A percentile compares a stretch with the other conserved stretches of the same genome.
These are phyloP conservation scores for Trachymyrmex septentrionalis DNA, from an alignment of 1,140 invertebrate genomes.

Conservation along the genomic window DNA sequence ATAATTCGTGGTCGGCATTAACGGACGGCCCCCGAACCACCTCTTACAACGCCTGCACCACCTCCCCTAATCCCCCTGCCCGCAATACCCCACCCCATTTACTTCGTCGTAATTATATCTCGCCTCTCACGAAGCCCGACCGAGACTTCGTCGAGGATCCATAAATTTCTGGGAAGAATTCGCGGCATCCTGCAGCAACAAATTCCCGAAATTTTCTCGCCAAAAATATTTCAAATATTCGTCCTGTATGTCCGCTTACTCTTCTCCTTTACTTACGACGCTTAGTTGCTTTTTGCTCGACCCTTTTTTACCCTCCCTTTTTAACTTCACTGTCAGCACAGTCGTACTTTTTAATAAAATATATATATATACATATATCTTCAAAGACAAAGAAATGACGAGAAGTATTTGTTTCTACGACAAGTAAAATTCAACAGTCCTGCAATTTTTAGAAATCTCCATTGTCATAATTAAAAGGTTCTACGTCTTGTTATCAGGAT, in stretches of 20 bases:
- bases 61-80: background rate
- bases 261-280: slow-evolving; percentile 30
- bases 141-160: slow-evolving; percentile 74
- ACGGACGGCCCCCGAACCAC: slow-evolving; percentile 47
- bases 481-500: background rate
- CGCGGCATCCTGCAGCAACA: slow-evolving; percentile 64
- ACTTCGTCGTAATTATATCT: slow-evolving; percentile 72
- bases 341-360: background rate
- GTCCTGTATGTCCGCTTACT: slow-evolving; percentile 6
- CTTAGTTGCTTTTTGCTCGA: slow-evolving; percentile 15
- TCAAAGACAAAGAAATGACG: slow-evolving; percentile 1
- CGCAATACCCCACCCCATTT: slow-evolving; percentile 40
- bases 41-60: slow-evolving; percentile 44
- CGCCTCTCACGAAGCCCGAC: slow-evolving; percentile 66
- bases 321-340: background rate
- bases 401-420: slow-evolving; percentile 28
- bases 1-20: slow-evolving; percentile 60
- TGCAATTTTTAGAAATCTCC: slow-evolving; percentile 11
- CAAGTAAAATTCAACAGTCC: background rate
- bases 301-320: background rate
- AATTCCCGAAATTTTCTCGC: slow-evolving; percentile 74
- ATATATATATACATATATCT: background rate
- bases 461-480: slow-evolving; percentile 21
- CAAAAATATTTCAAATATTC: slow-evolving; percentile 75
- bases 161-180: slow-evolving; percentile 74